Evolutionary conservation across 2,113 vertebrate genomes (phyloP), one percentile per base, ranked within the genome.

Genomic region (Pipa parva): DNA sequence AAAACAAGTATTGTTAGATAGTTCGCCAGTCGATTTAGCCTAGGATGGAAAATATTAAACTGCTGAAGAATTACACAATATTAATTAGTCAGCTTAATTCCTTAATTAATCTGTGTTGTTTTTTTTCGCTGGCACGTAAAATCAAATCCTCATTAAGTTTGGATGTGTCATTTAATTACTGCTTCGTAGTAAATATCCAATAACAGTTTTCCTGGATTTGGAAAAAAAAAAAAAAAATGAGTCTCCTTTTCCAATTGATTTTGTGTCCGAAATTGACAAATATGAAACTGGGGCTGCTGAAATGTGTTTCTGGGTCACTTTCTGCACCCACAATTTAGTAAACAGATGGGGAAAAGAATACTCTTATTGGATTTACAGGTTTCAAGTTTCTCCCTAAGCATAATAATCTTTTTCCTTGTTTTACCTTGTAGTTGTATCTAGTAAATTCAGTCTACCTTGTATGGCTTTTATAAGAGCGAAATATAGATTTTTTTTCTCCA

Each of bases 191-290:
- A 69, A 60, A 60, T 60, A 69, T 60, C 60, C 65, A 60, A 69
- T 69, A 69, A 60, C 48, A 60, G 57, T n/a, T 60, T 69, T 69
- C 57, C 65, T 33, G 57, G 48, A 69, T 60, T 18, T 59, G 33
- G 24, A 60, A 31, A 28, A 59, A 58, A 33, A 67, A 59, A 50
- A 26, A 52, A 59, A 59, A 42, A 69, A 60, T 69, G 57, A 52
- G 57, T 59, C 60, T 69, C 36, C 33, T 60, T 69, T 52, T 52
- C 57, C 21, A 39, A 69, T 69, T 69, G 65, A 69, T 69, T 69
- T 60, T 54, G n/a, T 69, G 57, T 26, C 33, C 60, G 28, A 15
- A 20, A 12, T 42, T 52, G 31, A 60, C 57, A 69, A 39, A 69
- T 60, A 54, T 39, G 8, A 59, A 36, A 22, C 18, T 39, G 48